A percentile compares a stretch with the other conserved stretches of the same genome.
Conservation (phyloP, 1,140 invertebrate species). For the Cheumatopsyche charites region DNA sequence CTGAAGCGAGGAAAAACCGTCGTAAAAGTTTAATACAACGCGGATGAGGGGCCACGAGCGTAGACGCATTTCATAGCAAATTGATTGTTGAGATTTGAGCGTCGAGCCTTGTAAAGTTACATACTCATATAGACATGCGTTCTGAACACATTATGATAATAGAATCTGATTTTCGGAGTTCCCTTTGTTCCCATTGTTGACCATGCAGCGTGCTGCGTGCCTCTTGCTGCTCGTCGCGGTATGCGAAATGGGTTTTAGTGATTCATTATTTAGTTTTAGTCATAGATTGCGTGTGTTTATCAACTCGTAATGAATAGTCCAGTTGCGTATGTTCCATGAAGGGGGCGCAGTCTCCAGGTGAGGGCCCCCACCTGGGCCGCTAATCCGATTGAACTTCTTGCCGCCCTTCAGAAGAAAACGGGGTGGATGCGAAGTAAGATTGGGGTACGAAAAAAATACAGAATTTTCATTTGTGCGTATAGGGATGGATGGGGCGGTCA, state of each 20-base stretch:
- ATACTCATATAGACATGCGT: too few species aligned
- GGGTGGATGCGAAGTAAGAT: slow-evolving; percentile 3
- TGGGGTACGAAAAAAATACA: slow-evolving; percentile 22
- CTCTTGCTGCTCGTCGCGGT: too few species aligned
- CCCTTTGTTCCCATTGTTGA: too few species aligned
- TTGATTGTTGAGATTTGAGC: slow-evolving; percentile 36
- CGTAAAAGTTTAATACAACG: slow-evolving; percentile 33
- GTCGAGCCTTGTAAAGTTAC: not conserved
- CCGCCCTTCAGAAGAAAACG: not conserved
- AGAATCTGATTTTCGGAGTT: too few species aligned
- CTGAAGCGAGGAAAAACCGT: slow-evolving; percentile 7
- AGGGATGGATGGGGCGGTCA: not conserved
- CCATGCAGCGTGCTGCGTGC: too few species aligned
- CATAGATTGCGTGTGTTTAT: too few species aligned
- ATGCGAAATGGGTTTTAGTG: too few species aligned
- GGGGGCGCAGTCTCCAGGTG: not conserved
- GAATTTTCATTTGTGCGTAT: slow-evolving; percentile 34
- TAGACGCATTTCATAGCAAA: slow-evolving; percentile 30
- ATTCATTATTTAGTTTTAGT: too few species aligned
- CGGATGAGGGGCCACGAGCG: too few species aligned
- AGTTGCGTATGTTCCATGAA: too few species aligned
- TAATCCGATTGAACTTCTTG: slow-evolving; percentile 39
- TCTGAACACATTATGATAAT: too few species aligned
- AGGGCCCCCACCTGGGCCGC: not conserved
- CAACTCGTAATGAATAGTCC: too few species aligned